phyloP scores from a whole-genome alignment of 2,888 invertebrate species.

The Zaprionus obscuricornis region DNA sequence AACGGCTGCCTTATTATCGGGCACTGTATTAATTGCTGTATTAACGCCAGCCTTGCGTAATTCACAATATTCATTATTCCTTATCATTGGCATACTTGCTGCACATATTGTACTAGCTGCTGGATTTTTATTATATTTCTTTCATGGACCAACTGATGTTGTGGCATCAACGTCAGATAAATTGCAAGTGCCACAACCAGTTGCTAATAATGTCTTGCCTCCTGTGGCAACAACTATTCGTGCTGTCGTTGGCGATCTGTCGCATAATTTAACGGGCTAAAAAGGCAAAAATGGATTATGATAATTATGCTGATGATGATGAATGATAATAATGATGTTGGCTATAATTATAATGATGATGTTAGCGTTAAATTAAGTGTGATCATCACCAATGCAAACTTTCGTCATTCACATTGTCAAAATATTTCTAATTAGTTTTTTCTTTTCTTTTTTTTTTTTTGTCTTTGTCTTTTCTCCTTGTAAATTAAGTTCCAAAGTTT shows the following conservation, averaged over 20 bases:
- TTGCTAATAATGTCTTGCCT: slow-evolving; percentile 1
- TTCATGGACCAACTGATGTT: slow-evolving; percentile 84
- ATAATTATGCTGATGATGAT: no score
- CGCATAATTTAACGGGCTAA: no score
- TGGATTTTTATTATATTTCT: slow-evolving; percentile 94
- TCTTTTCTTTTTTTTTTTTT: slow-evolving; percentile 5
- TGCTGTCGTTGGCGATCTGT: background rate
- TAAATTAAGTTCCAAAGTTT: slow-evolving; percentile 33
- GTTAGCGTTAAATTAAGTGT: no score
- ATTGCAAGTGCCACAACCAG: slow-evolving; percentile 3
- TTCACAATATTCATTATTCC: slow-evolving; percentile 87
- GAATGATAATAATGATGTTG: no score
- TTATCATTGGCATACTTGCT: slow-evolving; percentile 87
- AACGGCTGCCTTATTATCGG: slow-evolving; percentile 92
- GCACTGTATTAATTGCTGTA: slow-evolving; percentile 92
- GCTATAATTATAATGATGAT: no score
- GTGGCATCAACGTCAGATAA: no score
- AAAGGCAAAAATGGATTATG: no score
- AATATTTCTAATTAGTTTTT: slow-evolving; percentile 2
- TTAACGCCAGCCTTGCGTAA: slow-evolving; percentile 90
- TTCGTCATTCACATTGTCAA: no score
- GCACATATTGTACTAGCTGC: slow-evolving; percentile 93
- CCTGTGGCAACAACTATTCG: slow-evolving; percentile 14
- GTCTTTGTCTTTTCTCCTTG: slow-evolving; percentile 8
- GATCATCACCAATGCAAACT: no score